Evolutionary conservation across 1,140 invertebrate species (phyloP).

Genomic region (Leptestheria dahalacensis): DNA sequence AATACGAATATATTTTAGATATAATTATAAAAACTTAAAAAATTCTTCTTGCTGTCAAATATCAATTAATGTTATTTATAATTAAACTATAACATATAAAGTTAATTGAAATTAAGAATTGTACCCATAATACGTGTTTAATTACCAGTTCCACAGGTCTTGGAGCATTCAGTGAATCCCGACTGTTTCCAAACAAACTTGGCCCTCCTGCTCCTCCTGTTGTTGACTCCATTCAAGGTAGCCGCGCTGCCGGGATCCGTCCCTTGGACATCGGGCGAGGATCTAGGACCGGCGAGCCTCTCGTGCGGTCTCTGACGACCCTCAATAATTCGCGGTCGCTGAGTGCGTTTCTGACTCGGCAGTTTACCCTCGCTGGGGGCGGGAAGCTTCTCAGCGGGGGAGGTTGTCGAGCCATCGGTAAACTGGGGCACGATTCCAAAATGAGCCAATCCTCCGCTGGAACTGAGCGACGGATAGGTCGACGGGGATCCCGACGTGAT

Average conservation of each 20-base stretch:
- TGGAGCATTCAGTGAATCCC: slow-evolving; percentile 57
- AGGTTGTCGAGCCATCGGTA: neutral
- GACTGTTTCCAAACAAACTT: slow-evolving; percentile 58
- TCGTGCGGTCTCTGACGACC: neutral
- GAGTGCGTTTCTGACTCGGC: neutral
- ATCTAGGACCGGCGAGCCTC: neutral
- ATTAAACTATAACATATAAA: no score
- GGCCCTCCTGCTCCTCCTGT: neutral
- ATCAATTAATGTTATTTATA: no score
- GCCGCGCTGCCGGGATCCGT: neutral
- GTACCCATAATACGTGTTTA: neutral
- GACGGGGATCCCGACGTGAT: no score
- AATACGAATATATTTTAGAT: no score
- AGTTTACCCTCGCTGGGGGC: neutral
- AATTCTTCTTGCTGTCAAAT: no score
- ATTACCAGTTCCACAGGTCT: slow-evolving; percentile 51
- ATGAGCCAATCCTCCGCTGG: neutral
- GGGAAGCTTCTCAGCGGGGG: neutral
- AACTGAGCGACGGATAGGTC: neutral
- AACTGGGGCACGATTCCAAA: slow-evolving; percentile 3
- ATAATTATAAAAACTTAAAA: no score
- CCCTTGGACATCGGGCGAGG: neutral
- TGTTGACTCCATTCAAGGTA: neutral
- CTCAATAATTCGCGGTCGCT: neutral
- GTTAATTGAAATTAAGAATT: no score